Base-by-base conservation (phyloP, 1,140 invertebrate genomes). In the Drosophila trapezifrons region DNA sequence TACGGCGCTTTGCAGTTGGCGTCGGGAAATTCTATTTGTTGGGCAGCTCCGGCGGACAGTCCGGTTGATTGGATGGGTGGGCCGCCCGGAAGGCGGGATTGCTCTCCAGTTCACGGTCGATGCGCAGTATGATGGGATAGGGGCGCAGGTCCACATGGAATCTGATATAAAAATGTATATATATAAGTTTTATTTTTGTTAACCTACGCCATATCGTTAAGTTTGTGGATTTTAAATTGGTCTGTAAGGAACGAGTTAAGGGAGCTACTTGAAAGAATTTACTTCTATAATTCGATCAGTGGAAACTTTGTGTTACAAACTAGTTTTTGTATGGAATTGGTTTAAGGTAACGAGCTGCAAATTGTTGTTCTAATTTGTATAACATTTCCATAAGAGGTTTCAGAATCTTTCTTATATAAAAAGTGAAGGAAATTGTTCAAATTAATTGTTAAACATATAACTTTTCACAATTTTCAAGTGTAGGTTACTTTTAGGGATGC, bases 91-190 rank as follows among this genome's bases (percentile, higher is more conserved):
- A 98, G 2, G 97, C 97, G 25, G 96, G 96, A 92, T 97, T 96
- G 89, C 95, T 95, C 91, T 98, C 97, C 59, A 98, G 93, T 90
- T 97, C 95, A 37, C 96, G 94, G 92, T 98, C 95, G 43, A 99
- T 97, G 77, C 97, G 94, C 27, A 96, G 92, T 73, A 99, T 98
- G 47, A 95, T 97, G 15, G 98, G 98, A 92, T 97, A 99, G 1
- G 96, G 95, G 72, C 95, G 94, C 84, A 99, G 93, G 91, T 99
- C 97, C 0, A 99, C 97, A 79, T 97, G 96, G 93, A 98, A 99
- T 93, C 97, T 96, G n/a, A 3, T 10, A 10, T 3, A 12, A 3
- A 32, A 32, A 32, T 32, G 9, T 10, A 32, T 3, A 32, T 32
- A 29, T n/a, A n/a, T n/a, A n/a, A n/a, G n/a, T n/a, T n/a, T n/a